phyloP scores from a whole-genome alignment of 2,888 invertebrate genomes.

The Entomobrya multifasciata region DNA sequence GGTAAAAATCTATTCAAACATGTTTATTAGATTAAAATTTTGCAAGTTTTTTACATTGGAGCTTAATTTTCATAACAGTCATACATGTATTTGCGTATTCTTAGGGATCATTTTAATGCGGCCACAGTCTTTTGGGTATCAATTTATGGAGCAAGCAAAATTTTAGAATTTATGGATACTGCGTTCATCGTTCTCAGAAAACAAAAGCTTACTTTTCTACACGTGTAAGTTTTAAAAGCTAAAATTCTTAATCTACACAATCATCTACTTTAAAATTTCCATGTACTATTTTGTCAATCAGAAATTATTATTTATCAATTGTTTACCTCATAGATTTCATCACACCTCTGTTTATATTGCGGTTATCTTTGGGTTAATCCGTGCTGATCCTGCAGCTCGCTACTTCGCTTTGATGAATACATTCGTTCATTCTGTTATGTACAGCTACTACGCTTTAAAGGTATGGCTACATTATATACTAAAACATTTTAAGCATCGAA shows the following conservation, averaged over 20 bases:
- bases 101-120: slow-evolving; percentile 55
- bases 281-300: too few relatives aligned
- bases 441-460: slow-evolving; percentile 58
- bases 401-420: slow-evolving; percentile 47
- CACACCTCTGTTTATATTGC: slow-evolving; percentile 55
- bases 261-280: too few relatives aligned
- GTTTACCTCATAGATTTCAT: slow-evolving; percentile 61
- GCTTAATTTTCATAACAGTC: too few relatives aligned
- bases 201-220: slow-evolving; percentile 47
- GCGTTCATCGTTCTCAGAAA: slow-evolving; percentile 47
- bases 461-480: too few relatives aligned
- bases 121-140: slow-evolving; percentile 40
- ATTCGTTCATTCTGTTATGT: slow-evolving; percentile 62
- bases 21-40: too few relatives aligned
- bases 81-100: neutral
- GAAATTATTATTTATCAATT: too few relatives aligned
- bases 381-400: slow-evolving; percentile 44
- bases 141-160: slow-evolving; percentile 34
- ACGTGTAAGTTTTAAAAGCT: slow-evolving; percentile 10
- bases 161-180: slow-evolving; percentile 53
- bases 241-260: neutral
- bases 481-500: too few relatives aligned
- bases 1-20: too few relatives aligned
- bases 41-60: too few relatives aligned
- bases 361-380: slow-evolving; percentile 21